Evolutionary conservation across 1,140 invertebrate genomes (phyloP), one percentile per base, ranked within the genome.

Genomic region (Eurytemora carolleeae): DNA sequence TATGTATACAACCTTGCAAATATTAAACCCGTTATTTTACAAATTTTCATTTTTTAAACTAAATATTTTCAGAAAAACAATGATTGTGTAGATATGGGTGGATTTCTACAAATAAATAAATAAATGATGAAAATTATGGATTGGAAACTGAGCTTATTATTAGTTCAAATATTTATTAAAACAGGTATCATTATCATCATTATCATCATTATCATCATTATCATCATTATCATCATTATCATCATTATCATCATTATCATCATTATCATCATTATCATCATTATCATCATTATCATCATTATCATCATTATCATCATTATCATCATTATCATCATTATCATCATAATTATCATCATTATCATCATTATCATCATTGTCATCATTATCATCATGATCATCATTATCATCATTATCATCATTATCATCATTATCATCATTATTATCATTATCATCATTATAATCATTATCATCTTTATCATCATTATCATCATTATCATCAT

Each of bases 331-430:
- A 21, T 59, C 18, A 52, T 59, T 58, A 21, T 58, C 52, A 58
- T 59, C 20, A 59, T 59, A n/a, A 59, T 59, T 52, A 59, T 59
- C 52, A 21, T n/a, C 23, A 59, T 59, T 59, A 59, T 59, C 16
- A 52, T 59, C 20, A 58, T 59, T 59, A 59, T 59, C 52, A 52
- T 1, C 1, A 59, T 59, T 17, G 16, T 19, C 3, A 44, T 59
- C 55, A 58, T 59, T 56, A 56, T 56, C 44, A 54, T 56, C 17
- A 18, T 56, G 12, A 56, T 15, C 18, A 18, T 56, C 18, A 17
- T 52, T 59, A 56, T 56, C 23, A 56, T 56, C 23, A 56, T 56
- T 56, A 56, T 56, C 20, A 56, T 56, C 23, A 56, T 56, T 22
- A 56, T 56, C 23, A 56, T 56, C 17, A 56, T 56, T 56, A 22